These are phyloP conservation scores for Drosophila eugracilis DNA, from an alignment of 1,140 invertebrate genomes.

Conservation along the genomic window DNA sequence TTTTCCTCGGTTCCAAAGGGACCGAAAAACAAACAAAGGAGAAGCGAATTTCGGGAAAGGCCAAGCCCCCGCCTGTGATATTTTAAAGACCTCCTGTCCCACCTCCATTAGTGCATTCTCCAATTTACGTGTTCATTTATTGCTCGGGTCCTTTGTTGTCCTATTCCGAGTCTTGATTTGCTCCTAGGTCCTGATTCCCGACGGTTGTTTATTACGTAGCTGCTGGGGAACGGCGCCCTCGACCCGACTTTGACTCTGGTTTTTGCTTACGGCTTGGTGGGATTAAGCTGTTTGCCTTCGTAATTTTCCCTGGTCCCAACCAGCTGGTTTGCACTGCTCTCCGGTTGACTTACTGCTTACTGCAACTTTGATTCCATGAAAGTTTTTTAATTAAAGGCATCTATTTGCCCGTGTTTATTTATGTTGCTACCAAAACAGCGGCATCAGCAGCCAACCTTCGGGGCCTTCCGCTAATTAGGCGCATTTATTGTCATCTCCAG, in stretches of 20 bases:
- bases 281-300: constrained; percentile 44
- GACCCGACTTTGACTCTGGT: constrained; percentile 33
- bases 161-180: constrained; percentile 9
- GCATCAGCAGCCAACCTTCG: constrained; percentile 18
- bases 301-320: constrained; percentile 16
- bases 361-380: constrained; percentile 38
- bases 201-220: constrained; percentile 56
- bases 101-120: constrained; percentile 11
- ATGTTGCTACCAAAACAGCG: constrained; percentile 23
- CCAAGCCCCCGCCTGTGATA: constrained; percentile 17
- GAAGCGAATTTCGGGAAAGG: constrained; percentile 11
- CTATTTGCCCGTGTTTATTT: constrained; percentile 33
- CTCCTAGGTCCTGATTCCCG: constrained; percentile 5
- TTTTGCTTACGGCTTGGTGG: constrained; percentile 44
- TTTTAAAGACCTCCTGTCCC: constrained; percentile 33
- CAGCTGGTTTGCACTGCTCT: constrained; percentile 6
- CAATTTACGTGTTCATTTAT: constrained; percentile 41
- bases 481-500: constrained; percentile 55
- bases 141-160: background rate
- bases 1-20: constrained; percentile 13
- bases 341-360: constrained; percentile 33
- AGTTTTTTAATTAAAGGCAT: constrained; percentile 51
- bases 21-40: constrained; percentile 20
- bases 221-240: constrained; percentile 51
- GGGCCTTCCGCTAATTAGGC: constrained; percentile 54